Evolutionary conservation across 53 echinoderm and acorn worm species (phyloP), one percentile per base, ranked within the genome.

Genomic region (Glandiceps talaboti): DNA sequence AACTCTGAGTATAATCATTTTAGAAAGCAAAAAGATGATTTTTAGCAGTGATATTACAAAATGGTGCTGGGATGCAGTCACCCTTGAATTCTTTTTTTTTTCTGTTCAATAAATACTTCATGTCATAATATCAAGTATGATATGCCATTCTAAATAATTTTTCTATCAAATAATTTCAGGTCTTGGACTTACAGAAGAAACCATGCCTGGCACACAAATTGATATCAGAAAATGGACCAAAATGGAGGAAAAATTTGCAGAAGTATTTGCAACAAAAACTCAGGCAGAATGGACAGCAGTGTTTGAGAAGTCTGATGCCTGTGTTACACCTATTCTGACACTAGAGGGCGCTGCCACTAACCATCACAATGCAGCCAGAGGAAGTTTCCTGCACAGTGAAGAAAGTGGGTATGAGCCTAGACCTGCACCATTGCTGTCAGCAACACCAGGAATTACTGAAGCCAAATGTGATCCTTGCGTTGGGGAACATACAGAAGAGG

Each of bases 211-310:
- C 27, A 28, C 81, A 1, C 96, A 96, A 81, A 81, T 87, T 84
- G 81, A 83, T 64, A 31, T 45, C 1, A 84, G 85, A 25, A 84
- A 88, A 28, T 96, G 96, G 96, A 87, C 96, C 30, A 78, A 78
- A 26, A 83, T 91, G 83, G 88, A 85, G 76, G 80, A 89, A 75
- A 81, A 79, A 73, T 80, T 96, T 74, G 76, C 83, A 31, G 26
- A 77, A 27, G 87, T 96, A n/a, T 96, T 96, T 79, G 93, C 86
- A 30, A 77, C 88, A 28, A 96, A 96, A 83, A 91, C 93, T n/a
- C 93, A 86, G 79, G 87, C 76, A 14, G 90, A 93, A 74, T 96
- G 96, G 96, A 81, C 83, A 30, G 31, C 31, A 25, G 77, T 93
- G 32, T 96, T 96, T 73, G 85, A 89, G 27, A 84, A 79, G 32